Base-by-base conservation (phyloP, 2,888 invertebrate genomes). In the Ormia ochracea region DNA sequence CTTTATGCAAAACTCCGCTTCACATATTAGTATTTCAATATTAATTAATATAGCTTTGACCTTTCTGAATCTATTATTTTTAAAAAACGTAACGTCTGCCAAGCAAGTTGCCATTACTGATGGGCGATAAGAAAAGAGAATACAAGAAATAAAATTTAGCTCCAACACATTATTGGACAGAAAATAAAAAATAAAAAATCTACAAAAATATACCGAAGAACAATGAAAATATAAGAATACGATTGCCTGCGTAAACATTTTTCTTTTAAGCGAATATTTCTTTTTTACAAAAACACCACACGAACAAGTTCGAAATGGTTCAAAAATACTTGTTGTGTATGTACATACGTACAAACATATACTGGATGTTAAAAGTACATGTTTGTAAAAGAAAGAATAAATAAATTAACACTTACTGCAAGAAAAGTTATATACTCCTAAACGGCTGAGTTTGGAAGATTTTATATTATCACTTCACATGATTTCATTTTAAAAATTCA, bases 181-280 rank as follows among this genome's bases (percentile, higher is more conserved):
- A 23, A 58, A 6, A 21, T 58, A 43, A 17, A 10, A 56, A 12
- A 19, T 33, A 54, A 45, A 33, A 45, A 6, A 38, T 21, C 56
- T 12, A 14, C 43, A 9, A 48, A 50, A 65, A 52, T 4, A 72
- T 4, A 54, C 12, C 36, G 38, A 75, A 38, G 7, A 69, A 65
- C 10, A 50, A 48, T n/a, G 17, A 70, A 36, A 52, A 63, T 66
- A 59, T 33, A 59, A 52, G 19, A 69, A 66, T 73, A 33, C 45
- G 43, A 66, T 19, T 80, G 76, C 77, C 80, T 69, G 76, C 76
- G 80, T 80, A 80, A 80, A 80, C 76, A 77, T 28, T 75, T 80
- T 61, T 79, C 43, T 61, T 54, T 12, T 26, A 26, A 3, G 3
- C 54, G 21, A 72, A 65, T 19, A 61, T 10, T 48, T 56, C 41